phyloP scores from a whole-genome alignment of 2,888 invertebrate genomes.

The Agrochola macilenta region DNA sequence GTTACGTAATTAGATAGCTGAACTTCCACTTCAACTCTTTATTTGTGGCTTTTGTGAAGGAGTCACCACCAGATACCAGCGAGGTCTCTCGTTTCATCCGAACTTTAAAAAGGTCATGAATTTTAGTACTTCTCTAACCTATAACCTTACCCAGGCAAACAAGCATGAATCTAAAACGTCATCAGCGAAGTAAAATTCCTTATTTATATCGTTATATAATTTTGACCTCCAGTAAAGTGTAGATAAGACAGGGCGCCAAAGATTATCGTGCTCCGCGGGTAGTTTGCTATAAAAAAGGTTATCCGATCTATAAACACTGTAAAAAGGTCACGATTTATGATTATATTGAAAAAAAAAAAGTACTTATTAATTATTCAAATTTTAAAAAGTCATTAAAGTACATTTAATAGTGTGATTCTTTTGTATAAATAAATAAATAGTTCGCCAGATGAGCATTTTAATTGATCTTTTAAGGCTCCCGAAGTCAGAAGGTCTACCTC shows the following conservation, averaged over 20 bases:
- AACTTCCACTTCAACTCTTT: not conserved
- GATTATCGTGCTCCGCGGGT: conserved; percentile 47
- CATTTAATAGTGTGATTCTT: not conserved
- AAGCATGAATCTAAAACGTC: conserved; percentile 23
- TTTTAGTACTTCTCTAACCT: not conserved
- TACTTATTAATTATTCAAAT: not conserved
- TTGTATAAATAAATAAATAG: not conserved
- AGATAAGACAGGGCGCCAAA: conserved; percentile 50
- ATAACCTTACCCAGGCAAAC: not conserved
- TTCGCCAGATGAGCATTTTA: not conserved
- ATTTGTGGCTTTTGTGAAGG: not conserved
- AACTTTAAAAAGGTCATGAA: not conserved
- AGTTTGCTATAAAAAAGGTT: conserved; percentile 60
- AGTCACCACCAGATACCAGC: not conserved
- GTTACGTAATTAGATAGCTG: no score
- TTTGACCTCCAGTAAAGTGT: conserved; percentile 42
- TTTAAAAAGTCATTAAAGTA: not conserved
- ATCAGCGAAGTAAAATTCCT: conserved; percentile 43
- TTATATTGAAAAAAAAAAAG: conserved; percentile 3
- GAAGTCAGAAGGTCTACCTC: no score
- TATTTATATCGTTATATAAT: conserved; percentile 51
- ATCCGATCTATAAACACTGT: conserved; percentile 45
- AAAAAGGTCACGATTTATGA: conserved; percentile 26
- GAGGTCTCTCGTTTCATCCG: not conserved
- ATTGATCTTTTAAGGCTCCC: no score